Evolutionary conservation across 2,888 invertebrate species (phyloP).

Genomic region (Resseliella maxima): DNA sequence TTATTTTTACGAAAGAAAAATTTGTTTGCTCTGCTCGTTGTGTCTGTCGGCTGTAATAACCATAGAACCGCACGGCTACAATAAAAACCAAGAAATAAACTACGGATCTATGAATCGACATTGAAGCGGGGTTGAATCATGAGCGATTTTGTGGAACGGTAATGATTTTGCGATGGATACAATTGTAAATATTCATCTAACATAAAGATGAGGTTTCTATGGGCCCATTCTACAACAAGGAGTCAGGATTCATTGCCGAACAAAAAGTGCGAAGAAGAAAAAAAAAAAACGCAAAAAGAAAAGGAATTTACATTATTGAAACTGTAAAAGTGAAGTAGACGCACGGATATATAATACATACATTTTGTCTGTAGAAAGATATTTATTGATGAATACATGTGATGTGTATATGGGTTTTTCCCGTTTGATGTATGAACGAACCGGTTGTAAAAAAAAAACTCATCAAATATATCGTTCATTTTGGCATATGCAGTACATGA

Average conservation of each 20-base stretch:
- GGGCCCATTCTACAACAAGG: neutral
- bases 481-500: neutral
- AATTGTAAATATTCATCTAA: too few species aligned
- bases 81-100: too few species aligned
- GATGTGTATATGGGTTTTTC: constrained; percentile 49
- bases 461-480: constrained; percentile 38
- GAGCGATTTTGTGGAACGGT: too few species aligned
- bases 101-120: too few species aligned
- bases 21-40: neutral
- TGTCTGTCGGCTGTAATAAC: neutral
- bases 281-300: neutral
- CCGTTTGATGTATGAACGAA: constrained; percentile 49
- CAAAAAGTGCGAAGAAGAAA: neutral
- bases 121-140: too few species aligned
- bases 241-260: constrained; percentile 13
- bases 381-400: neutral
- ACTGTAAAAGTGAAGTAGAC: neutral
- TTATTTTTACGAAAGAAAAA: constrained; percentile 40
- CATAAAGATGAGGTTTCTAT: too few species aligned
- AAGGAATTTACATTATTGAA: constrained; percentile 19
- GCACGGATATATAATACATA: neutral
- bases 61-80: too few species aligned
- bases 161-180: too few species aligned
- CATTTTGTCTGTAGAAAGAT: neutral
- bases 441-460: constrained; percentile 24